A percentile compares a stretch with the other conserved stretches of the same genome.
Conservation (phyloP, 2,797 vertebrate genomes). For the Hirundo rustica region DNA sequence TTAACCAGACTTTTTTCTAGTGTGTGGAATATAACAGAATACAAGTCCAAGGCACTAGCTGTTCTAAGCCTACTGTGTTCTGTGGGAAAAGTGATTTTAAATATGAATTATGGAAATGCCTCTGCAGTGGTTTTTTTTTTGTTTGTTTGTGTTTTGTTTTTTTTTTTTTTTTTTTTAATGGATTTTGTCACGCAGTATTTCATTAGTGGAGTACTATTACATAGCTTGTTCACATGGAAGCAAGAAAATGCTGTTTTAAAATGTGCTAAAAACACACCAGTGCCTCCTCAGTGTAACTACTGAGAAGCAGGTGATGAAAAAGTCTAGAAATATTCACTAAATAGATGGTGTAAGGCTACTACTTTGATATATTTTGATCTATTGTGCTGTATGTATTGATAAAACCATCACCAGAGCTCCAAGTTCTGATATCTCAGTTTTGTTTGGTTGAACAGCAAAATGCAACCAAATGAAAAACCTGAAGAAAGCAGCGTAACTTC, state of each 20-base stretch:
- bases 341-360: not conserved
- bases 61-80: not conserved
- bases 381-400: not conserved
- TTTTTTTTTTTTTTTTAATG: not conserved
- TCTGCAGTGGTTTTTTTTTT: not conserved
- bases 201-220: not conserved
- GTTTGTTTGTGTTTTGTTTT: accelerated
- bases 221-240: not conserved
- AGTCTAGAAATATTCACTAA: not conserved
- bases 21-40: not conserved
- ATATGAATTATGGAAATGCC: not conserved
- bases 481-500: not conserved
- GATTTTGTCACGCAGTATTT: not conserved
- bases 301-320: not conserved
- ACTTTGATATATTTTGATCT: not conserved
- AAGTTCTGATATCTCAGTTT: not conserved
- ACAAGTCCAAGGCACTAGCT: not conserved
- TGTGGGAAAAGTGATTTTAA: not conserved
- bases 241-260: not conserved
- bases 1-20: not conserved
- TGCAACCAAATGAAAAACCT: accelerated
- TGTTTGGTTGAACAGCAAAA: not conserved
- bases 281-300: not conserved
- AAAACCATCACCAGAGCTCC: not conserved
- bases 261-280: not conserved